phyloP scores from a whole-genome alignment of 2,888 invertebrate genomes.

The Itoplectis maculator region DNA sequence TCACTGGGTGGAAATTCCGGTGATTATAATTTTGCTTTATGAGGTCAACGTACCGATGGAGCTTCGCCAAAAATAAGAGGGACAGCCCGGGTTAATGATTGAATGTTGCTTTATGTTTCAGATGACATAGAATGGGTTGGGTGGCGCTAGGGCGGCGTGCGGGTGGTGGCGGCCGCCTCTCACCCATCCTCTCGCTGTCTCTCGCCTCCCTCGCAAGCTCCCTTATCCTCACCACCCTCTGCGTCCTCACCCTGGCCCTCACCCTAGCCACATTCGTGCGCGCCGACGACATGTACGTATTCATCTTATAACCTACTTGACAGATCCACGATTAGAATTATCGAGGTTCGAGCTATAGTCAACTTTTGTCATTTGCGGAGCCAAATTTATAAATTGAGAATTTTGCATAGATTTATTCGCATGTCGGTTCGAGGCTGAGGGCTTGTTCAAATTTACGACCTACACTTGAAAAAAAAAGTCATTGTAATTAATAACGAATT shows the following conservation, averaged over 20 bases:
- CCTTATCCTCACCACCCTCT: slow-evolving; percentile 81
- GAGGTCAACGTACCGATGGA: slow-evolving; percentile 2
- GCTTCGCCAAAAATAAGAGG: not conserved
- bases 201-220: slow-evolving; percentile 83
- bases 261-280: slow-evolving; percentile 82
- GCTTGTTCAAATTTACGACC: not conserved
- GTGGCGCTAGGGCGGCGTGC: slow-evolving; percentile 91
- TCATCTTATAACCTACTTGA: slow-evolving; percentile 6
- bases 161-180: slow-evolving; percentile 83
- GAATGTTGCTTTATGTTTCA: slow-evolving; percentile 86
- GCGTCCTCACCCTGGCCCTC: slow-evolving; percentile 82
- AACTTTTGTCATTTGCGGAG: slow-evolving; percentile 11
- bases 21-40: not conserved
- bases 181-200: slow-evolving; percentile 84
- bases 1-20: not conserved
- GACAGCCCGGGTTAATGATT: slow-evolving; percentile 6
- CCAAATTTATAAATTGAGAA: slow-evolving; percentile 27
- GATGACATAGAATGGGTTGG: slow-evolving; percentile 97
- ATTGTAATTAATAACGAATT: no score
- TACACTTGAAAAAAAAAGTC: not conserved
- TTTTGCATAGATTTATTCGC: slow-evolving; percentile 36
- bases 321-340: slow-evolving; percentile 47
- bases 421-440: slow-evolving; percentile 45
- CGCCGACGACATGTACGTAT: slow-evolving; percentile 83
- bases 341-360: slow-evolving; percentile 40